Percentiles rank a stretch among this genome's conserved stretches.
These are phyloP conservation scores for Phortica okadai DNA, from an alignment of 2,888 invertebrate species.

Conservation along the genomic window DNA sequence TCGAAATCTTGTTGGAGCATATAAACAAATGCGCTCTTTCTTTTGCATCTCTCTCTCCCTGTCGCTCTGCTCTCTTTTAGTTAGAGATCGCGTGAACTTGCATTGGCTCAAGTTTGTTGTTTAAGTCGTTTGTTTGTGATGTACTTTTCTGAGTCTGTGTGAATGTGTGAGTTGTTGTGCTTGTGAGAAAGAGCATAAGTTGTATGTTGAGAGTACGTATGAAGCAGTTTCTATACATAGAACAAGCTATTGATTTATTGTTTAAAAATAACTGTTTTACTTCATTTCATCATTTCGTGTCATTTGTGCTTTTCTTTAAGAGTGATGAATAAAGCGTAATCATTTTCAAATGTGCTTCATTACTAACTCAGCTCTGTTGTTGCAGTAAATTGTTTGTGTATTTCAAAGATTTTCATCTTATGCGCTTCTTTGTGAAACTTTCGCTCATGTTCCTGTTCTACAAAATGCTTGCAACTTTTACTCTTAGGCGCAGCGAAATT, in stretches of 20 bases:
- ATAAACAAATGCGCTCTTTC: conserved; percentile 6
- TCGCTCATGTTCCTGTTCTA: conserved; percentile 1
- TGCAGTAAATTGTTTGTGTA: no score
- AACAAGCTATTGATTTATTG: conserved; percentile 65
- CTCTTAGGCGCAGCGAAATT: background rate
- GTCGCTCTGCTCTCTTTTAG: background rate
- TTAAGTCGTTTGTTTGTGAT: conserved; percentile 54
- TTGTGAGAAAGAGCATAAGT: background rate
- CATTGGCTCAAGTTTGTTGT: conserved; percentile 52
- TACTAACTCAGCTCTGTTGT: no score
- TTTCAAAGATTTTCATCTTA: no score
- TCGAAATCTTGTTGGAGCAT: conserved; percentile 26
- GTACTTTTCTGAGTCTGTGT: conserved; percentile 23
- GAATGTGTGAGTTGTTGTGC: background rate
- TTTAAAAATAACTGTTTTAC: conserved; percentile 61
- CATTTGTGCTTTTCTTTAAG: background rate
- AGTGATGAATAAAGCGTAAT: no score
- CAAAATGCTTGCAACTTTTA: conserved; percentile 16
- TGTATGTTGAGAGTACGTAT: background rate
- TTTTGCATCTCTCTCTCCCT: background rate
- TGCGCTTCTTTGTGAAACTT: no score
- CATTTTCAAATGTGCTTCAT: no score
- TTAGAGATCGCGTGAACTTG: conserved; percentile 32
- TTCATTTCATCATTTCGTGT: conserved; percentile 63
- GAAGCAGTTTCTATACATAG: conserved; percentile 42